Conservation (phyloP, 2,797 vertebrate species). For the Botia kubotai region DNA sequence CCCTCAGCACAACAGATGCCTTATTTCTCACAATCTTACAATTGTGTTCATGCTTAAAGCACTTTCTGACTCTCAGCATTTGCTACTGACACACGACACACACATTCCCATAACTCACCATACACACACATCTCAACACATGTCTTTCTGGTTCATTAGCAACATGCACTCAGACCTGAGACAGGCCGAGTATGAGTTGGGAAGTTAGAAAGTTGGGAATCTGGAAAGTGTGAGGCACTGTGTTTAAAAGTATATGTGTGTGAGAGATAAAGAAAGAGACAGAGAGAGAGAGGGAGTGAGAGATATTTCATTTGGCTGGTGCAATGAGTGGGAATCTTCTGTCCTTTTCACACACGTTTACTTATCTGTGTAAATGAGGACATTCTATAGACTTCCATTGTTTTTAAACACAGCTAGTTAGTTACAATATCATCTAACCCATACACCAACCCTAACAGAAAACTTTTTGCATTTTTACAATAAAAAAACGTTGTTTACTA, state of each 20-base stretch:
- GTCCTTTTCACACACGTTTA: background rate
- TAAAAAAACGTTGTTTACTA: no score
- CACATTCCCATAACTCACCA: constrained; percentile 31
- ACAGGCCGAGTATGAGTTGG: background rate
- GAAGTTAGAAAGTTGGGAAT: no score
- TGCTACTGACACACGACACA: constrained; percentile 83
- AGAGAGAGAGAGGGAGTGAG: background rate
- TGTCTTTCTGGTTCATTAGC: background rate
- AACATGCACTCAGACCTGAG: background rate
- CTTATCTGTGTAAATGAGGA: no score
- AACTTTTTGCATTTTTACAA: no score
- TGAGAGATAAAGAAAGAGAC: background rate
- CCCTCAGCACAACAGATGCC: constrained; percentile 91
- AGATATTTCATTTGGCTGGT: background rate
- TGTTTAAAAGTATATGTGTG: background rate
- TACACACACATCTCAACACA: background rate
- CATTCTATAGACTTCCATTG: no score
- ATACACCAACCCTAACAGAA: no score
- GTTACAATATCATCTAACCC: no score
- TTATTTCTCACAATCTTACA: constrained; percentile 99
- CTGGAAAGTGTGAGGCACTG: background rate
- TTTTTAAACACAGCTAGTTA: no score
- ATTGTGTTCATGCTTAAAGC: constrained; percentile 99
- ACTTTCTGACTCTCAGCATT: constrained; percentile 83
- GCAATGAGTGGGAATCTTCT: background rate